phyloP scores from a whole-genome alignment of 1,140 invertebrate genomes.

The Nymphalis io region DNA sequence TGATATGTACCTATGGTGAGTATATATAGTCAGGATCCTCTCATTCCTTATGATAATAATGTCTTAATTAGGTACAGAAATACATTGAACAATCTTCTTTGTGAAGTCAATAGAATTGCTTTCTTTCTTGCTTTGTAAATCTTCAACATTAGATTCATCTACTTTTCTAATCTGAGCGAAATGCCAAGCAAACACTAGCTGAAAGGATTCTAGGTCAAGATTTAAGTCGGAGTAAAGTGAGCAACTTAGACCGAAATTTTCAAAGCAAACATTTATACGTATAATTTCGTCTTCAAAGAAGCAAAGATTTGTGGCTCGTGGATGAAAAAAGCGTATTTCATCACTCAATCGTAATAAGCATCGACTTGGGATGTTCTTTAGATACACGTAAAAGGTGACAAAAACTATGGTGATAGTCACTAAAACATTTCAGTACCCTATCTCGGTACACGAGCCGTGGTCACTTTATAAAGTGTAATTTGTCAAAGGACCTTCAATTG shows the following conservation, averaged over 20 bases:
- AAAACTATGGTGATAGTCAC: too few species aligned
- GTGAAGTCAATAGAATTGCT: not conserved
- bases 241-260: conserved; percentile 13
- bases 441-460: too few species aligned
- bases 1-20: too few species aligned
- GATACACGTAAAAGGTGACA: too few species aligned
- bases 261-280: conserved; percentile 10
- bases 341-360: too few species aligned
- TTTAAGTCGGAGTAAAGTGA: conserved; percentile 1
- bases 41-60: too few species aligned
- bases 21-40: too few species aligned
- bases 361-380: too few species aligned
- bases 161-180: not conserved
- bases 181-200: not conserved
- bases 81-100: not conserved
- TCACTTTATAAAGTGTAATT: too few species aligned
- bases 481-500: too few species aligned
- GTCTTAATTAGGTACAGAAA: not conserved
- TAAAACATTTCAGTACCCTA: too few species aligned
- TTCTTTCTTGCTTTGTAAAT: not conserved
- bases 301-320: not conserved
- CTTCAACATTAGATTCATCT: not conserved
- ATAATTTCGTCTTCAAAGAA: conserved; percentile 9
- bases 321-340: not conserved
- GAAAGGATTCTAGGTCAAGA: conserved; percentile 4